These are phyloP conservation scores for Drosophila orena DNA, from an alignment of 1,140 invertebrate genomes.

Conservation along the genomic window DNA sequence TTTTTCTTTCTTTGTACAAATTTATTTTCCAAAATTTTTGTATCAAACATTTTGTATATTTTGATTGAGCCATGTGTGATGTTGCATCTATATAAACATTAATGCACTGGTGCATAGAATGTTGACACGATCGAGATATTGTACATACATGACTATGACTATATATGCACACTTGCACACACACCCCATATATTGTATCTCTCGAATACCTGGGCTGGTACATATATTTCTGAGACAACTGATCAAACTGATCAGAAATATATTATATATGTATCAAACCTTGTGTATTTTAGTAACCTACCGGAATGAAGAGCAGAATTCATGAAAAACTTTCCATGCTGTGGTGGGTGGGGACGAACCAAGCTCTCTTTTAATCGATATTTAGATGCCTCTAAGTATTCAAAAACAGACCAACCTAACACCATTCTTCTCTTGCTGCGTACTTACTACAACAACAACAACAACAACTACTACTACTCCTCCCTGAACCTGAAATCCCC, in stretches of 20 bases:
- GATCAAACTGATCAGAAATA: constrained; percentile 1
- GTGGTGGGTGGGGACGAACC: constrained; percentile 39
- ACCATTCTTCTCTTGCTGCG: constrained; percentile 77
- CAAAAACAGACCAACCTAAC: constrained; percentile 41
- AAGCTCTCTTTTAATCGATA: constrained; percentile 18
- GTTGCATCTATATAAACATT: constrained; percentile 38
- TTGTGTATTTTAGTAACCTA: constrained; percentile 12
- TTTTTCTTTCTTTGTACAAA: constrained; percentile 54
- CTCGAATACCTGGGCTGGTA: not conserved
- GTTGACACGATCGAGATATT: constrained; percentile 50
- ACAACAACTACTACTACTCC: constrained; percentile 46
- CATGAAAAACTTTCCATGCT: constrained; percentile 80
- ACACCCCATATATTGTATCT: constrained; percentile 17
- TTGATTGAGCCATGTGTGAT: constrained; percentile 48
- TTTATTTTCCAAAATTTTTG: constrained; percentile 41
- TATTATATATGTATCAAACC: not conserved
- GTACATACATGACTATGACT: constrained; percentile 37
- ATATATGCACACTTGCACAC: constrained; percentile 48
- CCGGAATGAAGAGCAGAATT: constrained; percentile 70
- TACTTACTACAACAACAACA: constrained; percentile 58
- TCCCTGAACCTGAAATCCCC: constrained; percentile 25
- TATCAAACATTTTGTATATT: constrained; percentile 33
- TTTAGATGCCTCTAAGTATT: constrained; percentile 55
- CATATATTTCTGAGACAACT: not conserved
- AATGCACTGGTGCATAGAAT: constrained; percentile 64